Evolutionary conservation across 1,140 invertebrate species (phyloP).

Genomic region (Leptinotarsa defecta): DNA sequence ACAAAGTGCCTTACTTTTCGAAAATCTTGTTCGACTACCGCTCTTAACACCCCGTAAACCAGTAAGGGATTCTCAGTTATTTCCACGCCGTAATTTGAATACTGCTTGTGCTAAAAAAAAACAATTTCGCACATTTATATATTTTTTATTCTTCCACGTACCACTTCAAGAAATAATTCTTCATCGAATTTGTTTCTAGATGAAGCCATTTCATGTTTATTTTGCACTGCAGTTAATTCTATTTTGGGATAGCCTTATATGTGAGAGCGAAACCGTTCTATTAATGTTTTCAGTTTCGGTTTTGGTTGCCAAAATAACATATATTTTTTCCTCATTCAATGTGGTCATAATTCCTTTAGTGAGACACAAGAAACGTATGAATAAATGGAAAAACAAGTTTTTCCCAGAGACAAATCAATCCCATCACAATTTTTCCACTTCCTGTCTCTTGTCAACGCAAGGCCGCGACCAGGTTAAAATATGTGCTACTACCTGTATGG

Average conservation of each 20-base stretch:
- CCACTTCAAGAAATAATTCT: slow-evolving; percentile 18
- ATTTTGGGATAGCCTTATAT: slow-evolving; percentile 4
- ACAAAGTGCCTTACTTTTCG: slow-evolving; percentile 15
- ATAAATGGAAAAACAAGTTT: too few relatives aligned
- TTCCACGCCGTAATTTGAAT: slow-evolving; percentile 6
- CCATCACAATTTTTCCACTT: too few relatives aligned
- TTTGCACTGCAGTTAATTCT: neutral
- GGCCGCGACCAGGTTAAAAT: too few relatives aligned
- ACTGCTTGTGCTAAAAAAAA: slow-evolving; percentile 11
- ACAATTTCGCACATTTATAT: neutral
- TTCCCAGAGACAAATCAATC: too few relatives aligned
- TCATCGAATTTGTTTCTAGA: slow-evolving; percentile 10
- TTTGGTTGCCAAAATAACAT: neutral
- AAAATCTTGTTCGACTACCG: slow-evolving; percentile 21
- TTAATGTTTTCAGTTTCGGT: neutral
- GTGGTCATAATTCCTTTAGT: too few relatives aligned
- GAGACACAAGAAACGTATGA: too few relatives aligned
- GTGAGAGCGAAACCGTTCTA: neutral
- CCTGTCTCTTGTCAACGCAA: too few relatives aligned
- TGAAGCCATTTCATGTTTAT: slow-evolving; percentile 11
- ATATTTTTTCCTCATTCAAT: too few relatives aligned
- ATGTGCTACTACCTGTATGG: too few relatives aligned
- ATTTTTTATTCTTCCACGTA: neutral
- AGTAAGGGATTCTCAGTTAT: slow-evolving; percentile 26
- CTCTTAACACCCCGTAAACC: slow-evolving; percentile 13